Percentiles rank a stretch among this genome's conserved stretches.
These are phyloP conservation scores for Anoplius nigerrimus DNA, from an alignment of 2,888 invertebrate species.

Conservation along the genomic window DNA sequence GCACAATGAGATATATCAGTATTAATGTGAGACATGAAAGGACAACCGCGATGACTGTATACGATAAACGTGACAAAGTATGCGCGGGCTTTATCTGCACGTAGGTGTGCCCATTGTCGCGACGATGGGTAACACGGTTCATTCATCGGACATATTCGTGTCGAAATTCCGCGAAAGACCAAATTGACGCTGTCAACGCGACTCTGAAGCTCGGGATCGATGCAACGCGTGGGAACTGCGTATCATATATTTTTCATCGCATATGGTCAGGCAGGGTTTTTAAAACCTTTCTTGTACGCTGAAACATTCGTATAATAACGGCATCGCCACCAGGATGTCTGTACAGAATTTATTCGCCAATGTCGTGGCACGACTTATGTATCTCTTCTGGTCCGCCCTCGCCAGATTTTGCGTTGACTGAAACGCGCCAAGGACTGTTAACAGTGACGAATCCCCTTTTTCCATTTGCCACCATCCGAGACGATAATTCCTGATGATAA, in stretches of 20 bases:
- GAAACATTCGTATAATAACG: constrained; percentile 28
- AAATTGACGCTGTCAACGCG: neutral
- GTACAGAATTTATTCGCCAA: constrained; percentile 35
- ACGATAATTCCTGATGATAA: no score
- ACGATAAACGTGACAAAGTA: no score
- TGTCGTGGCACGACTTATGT: constrained; percentile 42
- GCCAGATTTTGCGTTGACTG: neutral
- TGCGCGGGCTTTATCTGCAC: no score
- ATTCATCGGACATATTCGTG: neutral
- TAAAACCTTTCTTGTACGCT: constrained; percentile 39
- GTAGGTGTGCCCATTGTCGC: no score
- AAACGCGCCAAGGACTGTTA: no score
- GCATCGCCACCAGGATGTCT: constrained; percentile 25
- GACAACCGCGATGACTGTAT: constrained; percentile 12
- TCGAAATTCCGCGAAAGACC: neutral
- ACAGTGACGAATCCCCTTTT: no score
- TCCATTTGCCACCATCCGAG: neutral
- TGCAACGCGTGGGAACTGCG: constrained; percentile 27
- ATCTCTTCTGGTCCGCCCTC: neutral
- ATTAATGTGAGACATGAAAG: constrained; percentile 15
- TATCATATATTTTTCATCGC: constrained; percentile 31
- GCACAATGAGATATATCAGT: constrained; percentile 20
- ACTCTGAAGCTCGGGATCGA: constrained; percentile 35
- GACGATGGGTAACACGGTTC: no score
- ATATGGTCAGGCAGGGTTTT: constrained; percentile 31